These are phyloP conservation scores for Phainopepla nitens DNA, from an alignment of 2,113 vertebrate species.

Conservation along the genomic window DNA sequence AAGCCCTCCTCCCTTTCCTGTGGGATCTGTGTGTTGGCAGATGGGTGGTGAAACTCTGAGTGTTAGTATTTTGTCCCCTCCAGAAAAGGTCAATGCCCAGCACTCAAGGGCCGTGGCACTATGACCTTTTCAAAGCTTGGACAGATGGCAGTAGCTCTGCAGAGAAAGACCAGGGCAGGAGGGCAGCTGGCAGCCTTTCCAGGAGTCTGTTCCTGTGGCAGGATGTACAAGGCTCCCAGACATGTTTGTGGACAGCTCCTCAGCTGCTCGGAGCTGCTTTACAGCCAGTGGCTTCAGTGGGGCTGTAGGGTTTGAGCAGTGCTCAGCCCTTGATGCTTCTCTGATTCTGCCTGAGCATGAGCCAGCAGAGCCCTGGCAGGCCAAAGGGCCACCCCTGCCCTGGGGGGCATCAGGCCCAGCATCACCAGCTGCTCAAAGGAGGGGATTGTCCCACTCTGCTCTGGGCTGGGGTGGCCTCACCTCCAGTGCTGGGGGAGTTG, in stretches of 20 bases:
- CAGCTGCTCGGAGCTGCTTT: background rate
- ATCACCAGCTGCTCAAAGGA: background rate
- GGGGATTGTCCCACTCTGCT: background rate
- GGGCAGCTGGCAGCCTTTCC: background rate
- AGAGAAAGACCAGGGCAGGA: background rate
- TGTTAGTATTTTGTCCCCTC: background rate
- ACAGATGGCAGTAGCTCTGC: background rate
- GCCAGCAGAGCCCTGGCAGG: background rate
- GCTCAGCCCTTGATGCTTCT: fast-evolving
- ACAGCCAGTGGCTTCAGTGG: background rate
- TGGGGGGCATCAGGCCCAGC: background rate
- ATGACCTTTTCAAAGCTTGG: slow-evolving; percentile 11
- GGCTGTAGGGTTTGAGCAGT: background rate
- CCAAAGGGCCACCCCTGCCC: background rate
- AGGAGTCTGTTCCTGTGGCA: background rate
- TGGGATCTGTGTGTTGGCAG: background rate
- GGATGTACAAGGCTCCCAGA: background rate
- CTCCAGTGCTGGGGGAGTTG: background rate
- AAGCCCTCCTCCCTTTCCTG: background rate
- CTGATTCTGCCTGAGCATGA: background rate
- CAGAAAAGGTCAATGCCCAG: slow-evolving; percentile 19
- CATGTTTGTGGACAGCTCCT: background rate
- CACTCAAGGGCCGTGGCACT: background rate
- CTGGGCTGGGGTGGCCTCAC: background rate
- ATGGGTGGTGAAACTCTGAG: background rate